Percentiles rank a stretch among this genome's conserved stretches.
These are phyloP conservation scores for Oryctes rhinoceros DNA, from an alignment of 1,140 invertebrate genomes.

Conservation along the genomic window DNA sequence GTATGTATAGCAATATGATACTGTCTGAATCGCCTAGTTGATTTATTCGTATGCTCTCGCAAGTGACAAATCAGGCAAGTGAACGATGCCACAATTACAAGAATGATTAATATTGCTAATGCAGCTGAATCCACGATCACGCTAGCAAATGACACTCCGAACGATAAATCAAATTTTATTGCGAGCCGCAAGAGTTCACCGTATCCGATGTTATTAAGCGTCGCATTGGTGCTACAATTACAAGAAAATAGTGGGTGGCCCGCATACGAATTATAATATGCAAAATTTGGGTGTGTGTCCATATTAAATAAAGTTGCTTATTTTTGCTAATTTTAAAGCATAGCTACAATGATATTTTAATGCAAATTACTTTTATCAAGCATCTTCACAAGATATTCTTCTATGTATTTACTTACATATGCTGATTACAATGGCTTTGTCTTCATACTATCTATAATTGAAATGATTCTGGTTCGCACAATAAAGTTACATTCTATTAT, in stretches of 20 bases:
- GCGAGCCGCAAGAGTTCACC: neutral
- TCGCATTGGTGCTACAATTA: neutral
- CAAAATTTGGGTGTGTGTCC: neutral
- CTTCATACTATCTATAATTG: too few relatives aligned
- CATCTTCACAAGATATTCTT: too few relatives aligned
- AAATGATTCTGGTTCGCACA: too few relatives aligned
- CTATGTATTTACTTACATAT: too few relatives aligned
- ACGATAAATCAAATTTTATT: slow-evolving; percentile 19
- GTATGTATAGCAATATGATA: neutral
- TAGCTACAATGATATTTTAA: too few relatives aligned
- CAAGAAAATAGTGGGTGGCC: slow-evolving; percentile 6
- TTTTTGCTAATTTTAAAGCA: too few relatives aligned
- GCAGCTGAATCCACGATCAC: neutral
- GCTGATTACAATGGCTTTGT: too few relatives aligned
- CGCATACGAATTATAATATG: neutral
- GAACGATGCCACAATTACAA: slow-evolving; percentile 18
- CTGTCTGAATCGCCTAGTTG: neutral
- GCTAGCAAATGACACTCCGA: neutral
- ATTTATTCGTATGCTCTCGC: slow-evolving; percentile 16
- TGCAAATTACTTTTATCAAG: too few relatives aligned
- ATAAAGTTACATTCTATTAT: too few relatives aligned
- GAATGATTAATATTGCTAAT: slow-evolving; percentile 19
- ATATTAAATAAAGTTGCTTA: too few relatives aligned
- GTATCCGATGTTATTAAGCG: slow-evolving; percentile 1
- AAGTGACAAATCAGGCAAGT: slow-evolving; percentile 14